Base-by-base conservation (phyloP, 35 echinoderm and acorn worm species). In the Apostichopus parvimensis region DNA sequence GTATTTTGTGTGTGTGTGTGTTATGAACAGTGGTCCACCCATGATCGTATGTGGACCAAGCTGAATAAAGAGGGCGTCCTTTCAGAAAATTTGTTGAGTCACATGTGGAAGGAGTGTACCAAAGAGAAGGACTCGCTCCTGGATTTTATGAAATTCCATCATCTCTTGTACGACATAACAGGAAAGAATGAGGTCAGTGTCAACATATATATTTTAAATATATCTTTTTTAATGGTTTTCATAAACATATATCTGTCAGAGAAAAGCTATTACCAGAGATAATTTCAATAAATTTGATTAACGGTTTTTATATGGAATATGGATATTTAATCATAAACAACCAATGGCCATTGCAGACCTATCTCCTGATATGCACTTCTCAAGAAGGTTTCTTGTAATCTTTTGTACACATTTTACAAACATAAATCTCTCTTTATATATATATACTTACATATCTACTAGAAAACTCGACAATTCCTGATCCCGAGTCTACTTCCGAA, bases 41-140 rank as follows among this genome's bases (percentile, higher is more conserved):
- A 91, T 34, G 68, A 56, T 78, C 89, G 77, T 8, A 78, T 91
- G 76, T 91, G 89, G 89, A 26, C 89, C 5, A 91, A 77, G 21
- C 15, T 91, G 56, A 91, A 91, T 12, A 91, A 91, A 57, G 89
- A 91, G 21, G 89, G 89, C n/a, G 28, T 91, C 4, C 71, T 91
- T 5, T 77, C 71, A 15, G 89, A 91, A 34, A 23, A 34, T 22
- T 79, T 91, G 21, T n/a, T 91, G 55, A 59, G 79, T 59, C 89
- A 91, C 52, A 91, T 91, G 6, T 91, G 89, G 89, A 91, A 79
- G 76, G 89, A 91, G 15, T 18, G 54, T n/a, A 78, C 15, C 11
- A 6, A 54, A 34, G 15, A 57, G 15, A 91, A 79, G 53, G 89
- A 91, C 17, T 54, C 59, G 18, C 24, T 91, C 14, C 3, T 79